Evolutionary conservation across 1,140 invertebrate species (phyloP).

Genomic region (Apis dorsata): DNA sequence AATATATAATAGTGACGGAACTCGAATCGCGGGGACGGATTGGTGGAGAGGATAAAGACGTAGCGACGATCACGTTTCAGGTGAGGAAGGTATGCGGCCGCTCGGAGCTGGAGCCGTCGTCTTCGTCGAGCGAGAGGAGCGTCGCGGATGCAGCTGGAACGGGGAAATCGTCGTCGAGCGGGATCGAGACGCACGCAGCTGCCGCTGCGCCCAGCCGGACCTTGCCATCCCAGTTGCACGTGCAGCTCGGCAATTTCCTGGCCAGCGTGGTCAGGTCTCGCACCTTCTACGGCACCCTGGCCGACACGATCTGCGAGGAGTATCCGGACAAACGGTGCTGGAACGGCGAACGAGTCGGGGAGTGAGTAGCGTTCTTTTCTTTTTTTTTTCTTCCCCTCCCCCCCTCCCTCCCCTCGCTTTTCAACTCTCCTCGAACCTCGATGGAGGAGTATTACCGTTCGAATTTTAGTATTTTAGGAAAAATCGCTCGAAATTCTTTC

Average conservation of each 20-base stretch:
- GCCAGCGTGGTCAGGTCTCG: constrained; percentile 84
- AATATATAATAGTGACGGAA: no score
- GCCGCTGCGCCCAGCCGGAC: constrained; percentile 54
- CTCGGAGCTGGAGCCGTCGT: constrained; percentile 62
- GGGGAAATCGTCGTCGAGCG: constrained; percentile 37
- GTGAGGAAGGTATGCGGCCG: constrained; percentile 74
- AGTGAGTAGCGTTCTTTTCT: constrained; percentile 82
- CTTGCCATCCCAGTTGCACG: constrained; percentile 68
- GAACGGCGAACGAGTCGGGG: constrained; percentile 87
- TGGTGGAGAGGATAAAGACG: neutral
- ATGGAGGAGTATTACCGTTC: no score
- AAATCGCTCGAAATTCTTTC: no score
- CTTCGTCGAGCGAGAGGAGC: constrained; percentile 15
- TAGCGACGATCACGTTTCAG: constrained; percentile 61
- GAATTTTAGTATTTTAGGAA: no score
- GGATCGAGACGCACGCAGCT: constrained; percentile 53
- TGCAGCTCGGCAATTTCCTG: constrained; percentile 84
- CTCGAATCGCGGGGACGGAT: neutral
- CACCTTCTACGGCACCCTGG: constrained; percentile 85
- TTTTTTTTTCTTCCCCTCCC: no score
- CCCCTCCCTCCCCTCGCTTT: no score
- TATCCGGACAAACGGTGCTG: constrained; percentile 82
- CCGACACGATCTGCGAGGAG: constrained; percentile 85
- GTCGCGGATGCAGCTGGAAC: constrained; percentile 44
- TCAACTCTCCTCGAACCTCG: no score